Conservation (phyloP, 2,888 invertebrate genomes). For the Papilio gigon region DNA sequence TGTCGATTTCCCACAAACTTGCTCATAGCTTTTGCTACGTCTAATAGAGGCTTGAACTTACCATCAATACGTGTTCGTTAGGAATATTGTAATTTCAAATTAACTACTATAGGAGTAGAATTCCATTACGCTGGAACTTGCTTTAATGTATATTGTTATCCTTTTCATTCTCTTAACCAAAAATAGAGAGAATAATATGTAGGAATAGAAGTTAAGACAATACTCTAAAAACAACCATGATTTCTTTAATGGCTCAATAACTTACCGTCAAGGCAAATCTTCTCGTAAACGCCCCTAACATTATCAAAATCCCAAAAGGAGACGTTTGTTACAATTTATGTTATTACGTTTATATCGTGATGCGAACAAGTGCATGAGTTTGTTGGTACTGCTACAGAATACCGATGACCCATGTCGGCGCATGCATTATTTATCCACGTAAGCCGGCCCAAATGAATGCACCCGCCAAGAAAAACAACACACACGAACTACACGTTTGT, state of each 20-base stretch:
- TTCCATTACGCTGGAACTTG: too few relatives aligned
- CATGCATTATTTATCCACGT: slow-evolving; percentile 79
- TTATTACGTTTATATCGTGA: slow-evolving; percentile 15
- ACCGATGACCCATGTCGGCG: slow-evolving; percentile 71
- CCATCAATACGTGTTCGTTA: background rate
- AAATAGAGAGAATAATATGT: too few relatives aligned
- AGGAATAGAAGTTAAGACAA: too few relatives aligned
- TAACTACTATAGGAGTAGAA: background rate
- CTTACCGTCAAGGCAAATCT: background rate
- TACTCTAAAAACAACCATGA: background rate
- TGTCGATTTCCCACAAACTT: slow-evolving; percentile 21
- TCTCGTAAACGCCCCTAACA: slow-evolving; percentile 1
- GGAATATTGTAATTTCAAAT: slow-evolving; percentile 1
- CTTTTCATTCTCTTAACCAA: too few relatives aligned
- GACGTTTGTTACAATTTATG: slow-evolving; percentile 13
- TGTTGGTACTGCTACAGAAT: slow-evolving; percentile 61
- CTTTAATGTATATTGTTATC: too few relatives aligned
- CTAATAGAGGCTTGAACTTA: background rate
- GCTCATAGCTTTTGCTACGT: slow-evolving; percentile 16
- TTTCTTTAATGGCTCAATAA: background rate
- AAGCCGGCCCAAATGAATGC: slow-evolving; percentile 79
- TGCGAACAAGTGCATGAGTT: slow-evolving; percentile 28
- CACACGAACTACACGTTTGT: slow-evolving; percentile 40
- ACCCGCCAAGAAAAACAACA: slow-evolving; percentile 71
- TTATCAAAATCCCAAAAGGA: slow-evolving; percentile 17